These are phyloP conservation scores for Myanophis thanlyinensis DNA, from an alignment of 2,113 vertebrate genomes.

Conservation along the genomic window DNA sequence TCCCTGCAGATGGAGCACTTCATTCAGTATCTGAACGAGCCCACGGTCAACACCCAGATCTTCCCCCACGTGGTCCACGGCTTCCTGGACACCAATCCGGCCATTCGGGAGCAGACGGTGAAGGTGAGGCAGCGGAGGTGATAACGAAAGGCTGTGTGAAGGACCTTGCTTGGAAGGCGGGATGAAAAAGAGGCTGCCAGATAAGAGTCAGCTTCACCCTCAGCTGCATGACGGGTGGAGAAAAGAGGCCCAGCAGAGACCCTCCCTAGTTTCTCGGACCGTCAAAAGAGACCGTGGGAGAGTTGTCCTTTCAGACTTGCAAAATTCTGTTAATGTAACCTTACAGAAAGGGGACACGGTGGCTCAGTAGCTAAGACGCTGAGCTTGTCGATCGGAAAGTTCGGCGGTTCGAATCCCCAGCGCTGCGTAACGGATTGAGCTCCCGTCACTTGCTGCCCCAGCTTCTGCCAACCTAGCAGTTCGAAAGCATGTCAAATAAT, in stretches of 20 bases:
- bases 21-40: slow-evolving; percentile 88
- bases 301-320: neutral
- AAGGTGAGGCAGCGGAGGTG: slow-evolving; percentile 72
- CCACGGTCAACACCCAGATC: slow-evolving; percentile 89
- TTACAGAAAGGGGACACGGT: too few relatives aligned
- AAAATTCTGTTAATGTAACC: neutral
- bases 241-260: neutral
- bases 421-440: too few relatives aligned
- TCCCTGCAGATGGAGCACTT: slow-evolving; percentile 87
- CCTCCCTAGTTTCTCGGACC: neutral
- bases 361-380: too few relatives aligned
- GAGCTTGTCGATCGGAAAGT: too few relatives aligned
- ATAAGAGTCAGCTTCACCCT: neutral
- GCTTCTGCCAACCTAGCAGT: too few relatives aligned
- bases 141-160: neutral
- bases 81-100: slow-evolving; percentile 92
- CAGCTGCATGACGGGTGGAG: neutral
- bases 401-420: too few relatives aligned
- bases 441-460: too few relatives aligned
- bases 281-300: neutral
- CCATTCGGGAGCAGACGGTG: slow-evolving; percentile 91
- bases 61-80: slow-evolving; percentile 91
- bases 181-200: neutral
- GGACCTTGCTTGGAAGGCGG: neutral
- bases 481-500: too few relatives aligned